These are phyloP conservation scores for Amblyornis subalaris DNA, from an alignment of 2,113 vertebrate species.

Conservation along the genomic window DNA sequence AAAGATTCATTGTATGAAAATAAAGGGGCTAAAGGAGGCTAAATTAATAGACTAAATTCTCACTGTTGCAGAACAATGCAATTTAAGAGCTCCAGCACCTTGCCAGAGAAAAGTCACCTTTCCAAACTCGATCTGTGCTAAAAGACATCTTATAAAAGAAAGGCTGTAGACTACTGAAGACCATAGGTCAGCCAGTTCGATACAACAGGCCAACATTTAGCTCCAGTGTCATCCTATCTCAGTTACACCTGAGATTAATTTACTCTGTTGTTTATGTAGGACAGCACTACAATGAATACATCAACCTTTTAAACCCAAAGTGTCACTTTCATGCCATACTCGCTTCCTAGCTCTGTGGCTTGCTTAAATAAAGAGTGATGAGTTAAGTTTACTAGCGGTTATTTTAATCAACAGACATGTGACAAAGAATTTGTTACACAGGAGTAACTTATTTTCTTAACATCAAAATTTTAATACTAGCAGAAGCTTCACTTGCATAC, in stretches of 20 bases:
- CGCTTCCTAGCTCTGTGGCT: neutral
- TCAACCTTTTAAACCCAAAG: neutral
- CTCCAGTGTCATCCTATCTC: neutral
- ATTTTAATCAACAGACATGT: neutral
- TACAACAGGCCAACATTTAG: neutral
- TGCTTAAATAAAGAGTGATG: constrained; percentile 1
- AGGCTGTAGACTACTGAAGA: neutral
- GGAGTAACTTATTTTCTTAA: neutral
- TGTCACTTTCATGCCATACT: neutral
- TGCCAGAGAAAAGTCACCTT: neutral
- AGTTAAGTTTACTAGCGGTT: neutral
- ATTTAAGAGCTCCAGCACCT: neutral
- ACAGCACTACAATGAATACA: neutral
- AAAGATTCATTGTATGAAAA: neutral
- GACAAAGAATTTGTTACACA: neutral
- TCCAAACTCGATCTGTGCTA: neutral
- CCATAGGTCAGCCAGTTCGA: neutral
- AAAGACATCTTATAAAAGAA: neutral
- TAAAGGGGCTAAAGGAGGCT: neutral
- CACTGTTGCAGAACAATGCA: neutral
- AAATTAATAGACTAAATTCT: neutral
- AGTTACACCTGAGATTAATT: constrained; percentile 14
- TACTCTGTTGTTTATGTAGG: neutral
- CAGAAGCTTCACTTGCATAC: neutral
- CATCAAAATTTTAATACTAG: neutral